Evolutionary conservation across 1,140 invertebrate species (phyloP), one percentile per base, ranked within the genome.

Genomic region (Drosophila triauraria): DNA sequence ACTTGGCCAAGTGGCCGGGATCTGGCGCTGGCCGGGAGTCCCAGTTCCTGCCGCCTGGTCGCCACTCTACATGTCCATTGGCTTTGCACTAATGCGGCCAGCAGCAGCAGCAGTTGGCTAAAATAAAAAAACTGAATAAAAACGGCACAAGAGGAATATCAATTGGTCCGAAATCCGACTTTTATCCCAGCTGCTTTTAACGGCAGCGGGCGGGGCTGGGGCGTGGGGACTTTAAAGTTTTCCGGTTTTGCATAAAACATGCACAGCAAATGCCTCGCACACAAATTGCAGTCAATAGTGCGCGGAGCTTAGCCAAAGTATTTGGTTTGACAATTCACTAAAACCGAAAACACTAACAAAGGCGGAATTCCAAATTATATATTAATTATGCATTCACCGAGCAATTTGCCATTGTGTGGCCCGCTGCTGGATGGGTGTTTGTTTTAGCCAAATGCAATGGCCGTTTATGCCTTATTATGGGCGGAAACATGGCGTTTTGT

Each of bases 251-350:
- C 81, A 83, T 83, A 64, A 83, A 80, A 83, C 82, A 83, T 84
- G 81, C 81, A 84, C 58, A 80, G 50, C 67, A 84, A 85, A 84
- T 83, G 61, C 72, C 59, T 72, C 71, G 76, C 54, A 48, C 62
- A 40, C 54, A 60, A 60, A 77, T 68, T 77, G 54, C 74, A 60
- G 71, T 87, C 84, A 88, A 88, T 88, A 72, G 77, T 64, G 60
- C 47, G 64, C 25, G 54, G 62, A 68, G 83, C 84, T 88, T 83
- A 87, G 58, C 68, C 77, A 63, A 88, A 87, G 68, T 83, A 80
- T 80, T 75, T 62, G 80, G 84, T 83, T 77, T 78, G 71, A 75
- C 72, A 82, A 75, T 88, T 80, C 77, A 88, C 80, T 88, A 67
- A 53, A 78, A 70, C 75, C 46, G 50, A 47, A 59, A 50, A 75